Evolutionary conservation across 92 coral and sea anemone species (phyloP), one percentile per base, ranked within the genome.

Genomic region (Hydrozoanthus gracilis): DNA sequence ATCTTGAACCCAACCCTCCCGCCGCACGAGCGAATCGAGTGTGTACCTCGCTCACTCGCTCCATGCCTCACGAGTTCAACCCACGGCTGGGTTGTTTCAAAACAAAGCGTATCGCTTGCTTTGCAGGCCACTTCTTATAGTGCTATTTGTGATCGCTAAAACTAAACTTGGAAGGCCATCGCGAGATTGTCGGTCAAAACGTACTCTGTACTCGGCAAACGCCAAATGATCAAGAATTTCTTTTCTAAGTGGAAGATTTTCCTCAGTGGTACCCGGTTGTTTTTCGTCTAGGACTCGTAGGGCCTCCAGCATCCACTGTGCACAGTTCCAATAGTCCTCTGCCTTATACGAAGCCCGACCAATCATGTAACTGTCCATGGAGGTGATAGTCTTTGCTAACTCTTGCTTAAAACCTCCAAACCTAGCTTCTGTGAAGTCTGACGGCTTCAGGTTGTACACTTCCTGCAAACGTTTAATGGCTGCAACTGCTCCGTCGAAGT

Each of bases 281-380:
- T 46, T 84, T 90, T 52, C 55, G 62, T 94, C 92, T 92, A 97
- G 83, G 48, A 90, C 84, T 44, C 97, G 86, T 9, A 97, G 79
- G 9, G 99, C 92, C 64, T 95, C 99, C 72, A 77, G 72, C 99
- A 97, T 97, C 99, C 99, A 97, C 79, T 93, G 86, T 62, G 78
- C 87, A 9, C 97, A 93, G 70, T 61, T 82, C 14, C 77, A 65
- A 83, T 87, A 91, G 76, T 97, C 96, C 45, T 89, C 77, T 27
- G 84, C 92, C 44, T 87, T 64, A 70, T 90, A 97, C 6, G 97
- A 89, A 11, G 77, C 90, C 49, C 98, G 87, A 49, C 98, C 99
- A 68, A 97, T 90, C n/a, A 79, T 86, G 78, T 86, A 97, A 15
- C 95, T 87, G 82, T 95, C 99, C 88, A 71, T 75, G 11, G 96